phyloP scores from a whole-genome alignment of 35 echinoderm and acorn worm genomes.

The Heliocidaris tuberculata region DNA sequence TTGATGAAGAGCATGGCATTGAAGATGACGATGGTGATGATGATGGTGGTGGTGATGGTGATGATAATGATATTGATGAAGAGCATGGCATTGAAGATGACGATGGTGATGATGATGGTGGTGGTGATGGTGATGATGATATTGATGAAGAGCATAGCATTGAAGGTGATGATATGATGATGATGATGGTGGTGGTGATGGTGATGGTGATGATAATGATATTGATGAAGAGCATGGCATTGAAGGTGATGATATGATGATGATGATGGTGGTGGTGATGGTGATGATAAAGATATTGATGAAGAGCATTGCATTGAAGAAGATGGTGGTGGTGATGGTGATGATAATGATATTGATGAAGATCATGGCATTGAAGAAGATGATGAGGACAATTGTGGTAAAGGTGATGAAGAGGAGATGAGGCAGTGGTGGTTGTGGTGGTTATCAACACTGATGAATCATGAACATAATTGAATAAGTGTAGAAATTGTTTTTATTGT shows the following conservation, averaged over 20 bases:
- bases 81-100: neutral
- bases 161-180: too few species aligned
- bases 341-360: neutral
- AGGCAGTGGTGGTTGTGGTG: too few species aligned
- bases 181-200: neutral
- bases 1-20: neutral
- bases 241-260: neutral
- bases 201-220: neutral
- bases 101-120: neutral
- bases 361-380: neutral
- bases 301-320: too few species aligned
- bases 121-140: neutral
- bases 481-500: neutral
- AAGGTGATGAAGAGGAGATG: too few species aligned
- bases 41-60: neutral
- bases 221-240: neutral
- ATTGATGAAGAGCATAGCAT: neutral
- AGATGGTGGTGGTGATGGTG: too few species aligned
- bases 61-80: neutral
- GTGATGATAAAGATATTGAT: too few species aligned
- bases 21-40: neutral
- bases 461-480: too few species aligned
- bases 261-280: neutral
- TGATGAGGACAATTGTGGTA: neutral
- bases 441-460: too few species aligned